Conservation (phyloP, 2,797 vertebrate genomes). For the Galago senegalensis region DNA sequence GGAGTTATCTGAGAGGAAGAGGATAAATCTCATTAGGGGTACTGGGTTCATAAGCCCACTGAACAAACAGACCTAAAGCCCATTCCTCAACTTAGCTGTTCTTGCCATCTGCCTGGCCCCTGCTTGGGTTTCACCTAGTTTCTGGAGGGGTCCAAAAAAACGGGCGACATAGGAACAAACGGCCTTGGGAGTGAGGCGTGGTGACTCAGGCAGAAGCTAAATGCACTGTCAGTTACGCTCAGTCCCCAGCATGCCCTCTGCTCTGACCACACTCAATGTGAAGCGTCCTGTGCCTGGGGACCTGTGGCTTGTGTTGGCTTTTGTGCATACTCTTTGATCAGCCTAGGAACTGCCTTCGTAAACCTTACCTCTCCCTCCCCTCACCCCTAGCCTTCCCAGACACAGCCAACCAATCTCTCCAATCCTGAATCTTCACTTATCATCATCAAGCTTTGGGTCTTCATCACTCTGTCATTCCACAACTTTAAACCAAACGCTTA, state of each 20-base stretch:
- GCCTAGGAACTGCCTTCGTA: background rate
- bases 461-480: background rate
- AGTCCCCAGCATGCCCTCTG: too few species aligned
- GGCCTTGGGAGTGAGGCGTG: background rate
- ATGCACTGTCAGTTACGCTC: background rate
- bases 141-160: background rate
- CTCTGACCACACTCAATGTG: background rate
- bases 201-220: background rate
- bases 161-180: background rate
- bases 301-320: background rate
- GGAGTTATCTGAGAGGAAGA: background rate
- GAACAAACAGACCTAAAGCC: background rate
- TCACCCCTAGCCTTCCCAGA: background rate
- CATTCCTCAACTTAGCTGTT: background rate
- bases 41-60: background rate
- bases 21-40: background rate
- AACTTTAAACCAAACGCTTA: conserved; percentile 13
- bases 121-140: background rate
- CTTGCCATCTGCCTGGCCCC: background rate
- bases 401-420: background rate
- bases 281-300: background rate
- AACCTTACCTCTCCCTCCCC: background rate
- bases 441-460: background rate
- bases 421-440: background rate
- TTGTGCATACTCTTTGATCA: background rate